Evolutionary conservation across 2,888 invertebrate species (phyloP).

Genomic region (Leucophenga montana): DNA sequence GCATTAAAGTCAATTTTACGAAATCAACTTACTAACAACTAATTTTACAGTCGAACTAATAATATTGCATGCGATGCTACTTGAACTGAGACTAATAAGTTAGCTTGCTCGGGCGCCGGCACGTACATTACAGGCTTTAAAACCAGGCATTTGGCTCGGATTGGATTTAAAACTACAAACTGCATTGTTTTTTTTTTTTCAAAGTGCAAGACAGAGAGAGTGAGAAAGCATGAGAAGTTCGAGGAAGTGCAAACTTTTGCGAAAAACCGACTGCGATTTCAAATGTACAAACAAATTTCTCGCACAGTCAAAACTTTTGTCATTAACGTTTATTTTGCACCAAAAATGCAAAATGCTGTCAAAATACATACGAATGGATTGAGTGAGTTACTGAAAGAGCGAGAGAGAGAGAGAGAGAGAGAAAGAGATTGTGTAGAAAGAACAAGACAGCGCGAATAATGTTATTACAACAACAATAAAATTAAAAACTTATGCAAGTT

Average conservation of each 20-base stretch:
- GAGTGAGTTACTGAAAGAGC: background rate
- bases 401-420: background rate
- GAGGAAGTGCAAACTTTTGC: too few species aligned
- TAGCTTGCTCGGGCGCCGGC: constrained; percentile 13
- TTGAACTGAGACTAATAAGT: constrained; percentile 42
- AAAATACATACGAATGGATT: background rate
- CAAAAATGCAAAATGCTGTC: constrained; percentile 23
- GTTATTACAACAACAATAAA: constrained; percentile 63
- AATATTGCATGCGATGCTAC: constrained; percentile 59
- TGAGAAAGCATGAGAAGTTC: too few species aligned
- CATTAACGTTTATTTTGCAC: constrained; percentile 57
- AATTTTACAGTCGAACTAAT: constrained; percentile 54
- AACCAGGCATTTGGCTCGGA: constrained; percentile 39
- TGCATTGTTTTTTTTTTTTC: constrained; percentile 17
- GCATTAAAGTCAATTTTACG: constrained; percentile 59
- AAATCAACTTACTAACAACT: constrained; percentile 61
- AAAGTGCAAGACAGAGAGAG: too few species aligned
- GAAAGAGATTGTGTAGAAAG: background rate
- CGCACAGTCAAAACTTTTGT: constrained; percentile 62
- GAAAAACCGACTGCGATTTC: constrained; percentile 15
- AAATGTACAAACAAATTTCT: constrained; percentile 15
- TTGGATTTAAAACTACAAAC: constrained; percentile 49
- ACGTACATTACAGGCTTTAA: constrained; percentile 45
- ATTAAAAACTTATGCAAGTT: constrained; percentile 52
- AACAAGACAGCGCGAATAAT: constrained; percentile 53